Conservation (phyloP, 2,113 vertebrate genomes). For the Chaetura pelagica region DNA sequence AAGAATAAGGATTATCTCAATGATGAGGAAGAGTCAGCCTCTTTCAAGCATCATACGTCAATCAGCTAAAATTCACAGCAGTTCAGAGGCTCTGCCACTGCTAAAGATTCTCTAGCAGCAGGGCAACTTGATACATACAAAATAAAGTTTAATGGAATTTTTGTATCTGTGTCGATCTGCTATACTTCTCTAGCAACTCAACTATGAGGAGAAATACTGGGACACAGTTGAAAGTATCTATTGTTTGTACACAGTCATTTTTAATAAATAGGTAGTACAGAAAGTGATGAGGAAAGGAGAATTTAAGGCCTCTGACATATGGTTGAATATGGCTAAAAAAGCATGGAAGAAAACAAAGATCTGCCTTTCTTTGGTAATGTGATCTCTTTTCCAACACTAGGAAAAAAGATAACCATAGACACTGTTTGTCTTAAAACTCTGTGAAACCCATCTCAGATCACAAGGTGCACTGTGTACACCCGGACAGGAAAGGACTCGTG, state of each 20-base stretch:
- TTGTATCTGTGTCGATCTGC: conserved; percentile 1
- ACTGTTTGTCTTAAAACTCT: background rate
- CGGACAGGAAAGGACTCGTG: background rate
- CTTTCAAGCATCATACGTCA: conserved; percentile 17
- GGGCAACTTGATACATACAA: background rate
- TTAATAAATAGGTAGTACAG: background rate
- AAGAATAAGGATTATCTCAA: conserved; percentile 13
- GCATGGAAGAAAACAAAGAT: background rate
- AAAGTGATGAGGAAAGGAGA: background rate
- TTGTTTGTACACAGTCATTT: background rate
- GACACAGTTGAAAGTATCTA: background rate
- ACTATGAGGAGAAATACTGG: background rate
- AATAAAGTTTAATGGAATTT: conserved; percentile 25
- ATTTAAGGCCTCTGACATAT: background rate
- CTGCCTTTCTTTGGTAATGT: background rate
- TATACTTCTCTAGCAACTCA: background rate
- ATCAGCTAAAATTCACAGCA: conserved; percentile 31
- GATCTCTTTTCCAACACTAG: background rate
- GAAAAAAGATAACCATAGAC: background rate
- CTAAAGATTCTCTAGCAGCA: background rate
- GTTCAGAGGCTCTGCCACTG: background rate
- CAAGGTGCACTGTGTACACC: background rate
- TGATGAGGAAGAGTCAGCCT: background rate
- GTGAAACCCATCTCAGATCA: background rate
- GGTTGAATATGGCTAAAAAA: background rate